Percentiles rank a stretch among this genome's conserved stretches.
Conservation (phyloP, 2,797 vertebrate genomes). For the Esox lucius region DNA sequence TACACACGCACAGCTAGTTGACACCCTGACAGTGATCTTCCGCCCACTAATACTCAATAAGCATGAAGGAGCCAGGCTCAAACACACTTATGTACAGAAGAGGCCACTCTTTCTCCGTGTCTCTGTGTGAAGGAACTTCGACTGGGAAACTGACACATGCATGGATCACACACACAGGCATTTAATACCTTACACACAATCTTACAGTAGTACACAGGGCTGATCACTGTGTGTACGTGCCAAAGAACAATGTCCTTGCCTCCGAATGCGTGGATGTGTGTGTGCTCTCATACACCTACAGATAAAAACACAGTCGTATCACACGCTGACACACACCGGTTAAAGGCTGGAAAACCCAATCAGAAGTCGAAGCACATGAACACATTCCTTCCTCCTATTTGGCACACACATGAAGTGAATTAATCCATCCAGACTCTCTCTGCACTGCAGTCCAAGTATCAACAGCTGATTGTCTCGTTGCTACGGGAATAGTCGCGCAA, state of each 20-base stretch:
- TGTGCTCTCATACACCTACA: neutral
- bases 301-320: neutral
- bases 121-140: conserved; percentile 57
- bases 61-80: conserved; percentile 63
- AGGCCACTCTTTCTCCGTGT: conserved; percentile 63
- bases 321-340: neutral
- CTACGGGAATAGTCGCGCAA: conserved; percentile 64
- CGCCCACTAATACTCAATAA: conserved; percentile 70
- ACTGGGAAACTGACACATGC: neutral
- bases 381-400: neutral
- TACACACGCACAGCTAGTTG: conserved; percentile 46
- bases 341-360: neutral
- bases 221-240: no score
- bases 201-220: neutral
- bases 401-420: conserved; percentile 24
- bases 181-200: neutral
- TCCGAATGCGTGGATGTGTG: no score
- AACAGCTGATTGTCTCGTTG: conserved; percentile 55
- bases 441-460: conserved; percentile 28
- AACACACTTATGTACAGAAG: conserved; percentile 26
- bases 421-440: conserved; percentile 34
- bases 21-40: conserved; percentile 71
- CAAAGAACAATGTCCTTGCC: no score
- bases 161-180: neutral
- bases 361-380: neutral